phyloP scores from a whole-genome alignment of 2,113 vertebrate genomes.

The Lepus americanus region DNA sequence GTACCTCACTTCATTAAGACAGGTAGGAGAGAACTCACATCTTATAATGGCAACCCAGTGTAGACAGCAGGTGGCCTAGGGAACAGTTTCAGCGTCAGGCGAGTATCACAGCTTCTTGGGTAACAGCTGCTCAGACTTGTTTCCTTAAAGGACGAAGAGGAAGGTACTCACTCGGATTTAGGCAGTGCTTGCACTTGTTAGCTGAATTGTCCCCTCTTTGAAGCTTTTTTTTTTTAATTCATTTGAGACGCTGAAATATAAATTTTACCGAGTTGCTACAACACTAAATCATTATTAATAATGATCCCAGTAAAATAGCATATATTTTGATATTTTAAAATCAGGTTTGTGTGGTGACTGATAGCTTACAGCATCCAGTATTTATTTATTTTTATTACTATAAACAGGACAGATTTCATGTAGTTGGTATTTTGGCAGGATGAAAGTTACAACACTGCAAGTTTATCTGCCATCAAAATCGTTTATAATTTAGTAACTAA shows the following conservation, averaged over 20 bases:
- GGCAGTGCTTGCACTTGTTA: slow-evolving; percentile 74
- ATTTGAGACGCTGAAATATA: slow-evolving; percentile 33
- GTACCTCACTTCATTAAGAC: slow-evolving; percentile 44
- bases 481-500: slow-evolving; percentile 64
- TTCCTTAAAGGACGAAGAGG: slow-evolving; percentile 76
- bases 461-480: slow-evolving; percentile 47
- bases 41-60: slow-evolving; percentile 79
- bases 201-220: not conserved
- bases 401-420: too few relatives aligned
- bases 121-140: slow-evolving; percentile 72
- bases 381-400: not conserved
- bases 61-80: slow-evolving; percentile 57
- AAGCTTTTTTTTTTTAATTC: slow-evolving; percentile 47
- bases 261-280: slow-evolving; percentile 13
- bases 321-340: slow-evolving; percentile 70
- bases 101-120: slow-evolving; percentile 68
- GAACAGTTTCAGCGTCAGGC: slow-evolving; percentile 79
- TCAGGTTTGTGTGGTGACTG: slow-evolving; percentile 38
- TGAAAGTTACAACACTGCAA: slow-evolving; percentile 21
- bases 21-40: slow-evolving; percentile 67
- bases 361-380: slow-evolving; percentile 73
- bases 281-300: slow-evolving; percentile 47
- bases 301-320: slow-evolving; percentile 9
- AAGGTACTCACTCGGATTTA: slow-evolving; percentile 76
- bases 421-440: slow-evolving; percentile 61